Base-by-base conservation (phyloP, 2,113 vertebrate species). In the Erinaceus europaeus region DNA sequence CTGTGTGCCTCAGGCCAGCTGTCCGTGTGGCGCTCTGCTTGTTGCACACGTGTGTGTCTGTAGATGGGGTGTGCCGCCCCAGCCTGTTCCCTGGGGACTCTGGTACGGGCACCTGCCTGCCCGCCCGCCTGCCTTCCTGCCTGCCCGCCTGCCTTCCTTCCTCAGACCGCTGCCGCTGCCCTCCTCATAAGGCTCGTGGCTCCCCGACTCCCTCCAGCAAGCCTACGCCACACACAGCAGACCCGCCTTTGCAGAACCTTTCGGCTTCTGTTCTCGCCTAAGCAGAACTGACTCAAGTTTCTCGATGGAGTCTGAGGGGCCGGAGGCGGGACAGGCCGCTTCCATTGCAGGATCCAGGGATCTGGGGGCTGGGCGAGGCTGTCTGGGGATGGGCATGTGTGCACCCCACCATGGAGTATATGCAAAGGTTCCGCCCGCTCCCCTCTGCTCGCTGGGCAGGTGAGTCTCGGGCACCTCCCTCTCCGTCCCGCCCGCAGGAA, bases 131-230 rank as follows among this genome's bases (percentile, higher is more conserved):
- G 61, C 77, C 96, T 95, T 95, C 92, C 92, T 91, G 86, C 92
- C 82, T 80, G 71, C 44, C 55, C 93, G 72, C 91, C 93, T 96
- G 94, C 84, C n/a, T 50, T 82, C 92, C 69, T 94, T 95, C 73
- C 88, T 44, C 69, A 15, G 94, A 90, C n/a, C n/a, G 85, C 52
- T 0, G 48, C 88, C 91, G 87, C 76, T 84, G 92, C 80, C 86
- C 94, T 93, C 97, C 86, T 86, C 96, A 88, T 97, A 98, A 95
- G 97, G 98, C 94, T 97, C 97, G 96, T 98, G 98, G 97, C 97
- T 98, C 96, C 96, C 95, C 94, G 93, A 55, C 78, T 11, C 74
- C 94, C 75, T 97, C 95, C 87, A 94, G 95, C 81, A 46, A 80
- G 62, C 89, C 68, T 87, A 93, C 96, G 84, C 90, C 42, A 94